Conservation (phyloP, 2,888 invertebrate genomes). For the Leucoma salicis region DNA sequence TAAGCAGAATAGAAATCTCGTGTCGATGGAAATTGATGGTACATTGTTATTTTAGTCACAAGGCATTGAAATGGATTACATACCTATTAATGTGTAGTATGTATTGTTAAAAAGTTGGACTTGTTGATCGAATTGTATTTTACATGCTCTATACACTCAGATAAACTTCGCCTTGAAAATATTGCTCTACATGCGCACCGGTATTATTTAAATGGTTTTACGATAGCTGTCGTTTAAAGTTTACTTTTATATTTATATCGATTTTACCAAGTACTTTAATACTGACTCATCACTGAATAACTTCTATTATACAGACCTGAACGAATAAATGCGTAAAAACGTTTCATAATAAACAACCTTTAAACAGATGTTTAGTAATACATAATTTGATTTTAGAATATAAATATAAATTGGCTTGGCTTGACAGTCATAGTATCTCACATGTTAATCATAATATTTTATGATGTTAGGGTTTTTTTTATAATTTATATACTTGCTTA, state of each 20-base stretch:
- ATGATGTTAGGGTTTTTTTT: no score
- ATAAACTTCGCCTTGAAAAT: constrained; percentile 41
- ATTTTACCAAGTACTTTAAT: not conserved
- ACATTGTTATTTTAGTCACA: constrained; percentile 40
- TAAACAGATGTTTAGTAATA: constrained; percentile 4
- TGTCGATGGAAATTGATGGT: constrained; percentile 52
- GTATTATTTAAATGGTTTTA: constrained; percentile 25
- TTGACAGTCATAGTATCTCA: no score
- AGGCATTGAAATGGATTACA: constrained; percentile 33
- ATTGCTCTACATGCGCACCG: constrained; percentile 16
- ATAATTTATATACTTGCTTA: no score
- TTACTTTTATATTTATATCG: not conserved
- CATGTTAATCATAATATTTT: no score
- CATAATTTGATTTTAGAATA: constrained; percentile 5
- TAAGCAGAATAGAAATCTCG: constrained; percentile 65
- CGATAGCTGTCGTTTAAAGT: constrained; percentile 11
- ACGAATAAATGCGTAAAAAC: not conserved
- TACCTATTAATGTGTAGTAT: constrained; percentile 39
- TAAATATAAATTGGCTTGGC: no score
- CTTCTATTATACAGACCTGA: not conserved
- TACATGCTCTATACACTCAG: constrained; percentile 39
- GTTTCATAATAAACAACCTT: constrained; percentile 1
- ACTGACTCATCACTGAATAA: not conserved
- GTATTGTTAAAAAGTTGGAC: constrained; percentile 37
- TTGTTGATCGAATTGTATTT: constrained; percentile 49